These are phyloP conservation scores for Trichonephila inaurata DNA, from an alignment of 1,140 invertebrate species.

Conservation along the genomic window DNA sequence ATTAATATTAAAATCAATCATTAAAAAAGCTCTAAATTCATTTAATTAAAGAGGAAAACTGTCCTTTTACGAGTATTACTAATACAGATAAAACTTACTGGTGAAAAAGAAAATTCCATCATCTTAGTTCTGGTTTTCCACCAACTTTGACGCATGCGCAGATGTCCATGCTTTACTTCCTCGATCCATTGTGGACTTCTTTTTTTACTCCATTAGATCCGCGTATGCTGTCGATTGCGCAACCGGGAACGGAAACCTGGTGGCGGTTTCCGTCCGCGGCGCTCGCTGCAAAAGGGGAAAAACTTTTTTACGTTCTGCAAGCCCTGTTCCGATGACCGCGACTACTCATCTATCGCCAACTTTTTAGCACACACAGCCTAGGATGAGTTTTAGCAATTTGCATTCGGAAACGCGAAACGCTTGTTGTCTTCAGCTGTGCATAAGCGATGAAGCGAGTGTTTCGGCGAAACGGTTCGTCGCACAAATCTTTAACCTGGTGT, in stretches of 20 bases:
- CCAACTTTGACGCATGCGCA: not conserved
- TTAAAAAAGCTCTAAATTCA: too few relatives aligned
- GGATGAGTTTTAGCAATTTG: slow-evolving; percentile 48
- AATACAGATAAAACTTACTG: too few relatives aligned
- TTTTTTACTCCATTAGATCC: slow-evolving; percentile 26
- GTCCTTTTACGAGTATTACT: too few relatives aligned
- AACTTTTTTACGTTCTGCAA: slow-evolving; percentile 24
- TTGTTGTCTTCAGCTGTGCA: slow-evolving; percentile 37
- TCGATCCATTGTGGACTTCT: not conserved
- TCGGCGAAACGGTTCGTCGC: slow-evolving; percentile 48
- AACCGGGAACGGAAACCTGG: slow-evolving; percentile 65
- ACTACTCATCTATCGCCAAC: slow-evolving; percentile 23
- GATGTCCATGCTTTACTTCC: not conserved
- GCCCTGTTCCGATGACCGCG: slow-evolving; percentile 52
- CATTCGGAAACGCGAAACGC: slow-evolving; percentile 43
- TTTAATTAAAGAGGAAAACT: too few relatives aligned
- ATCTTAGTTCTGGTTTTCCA: slow-evolving; percentile 7
- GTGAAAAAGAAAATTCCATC: too few relatives aligned
- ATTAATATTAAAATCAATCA: too few relatives aligned
- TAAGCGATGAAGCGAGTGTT: slow-evolving; percentile 45
- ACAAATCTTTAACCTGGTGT: slow-evolving; percentile 58
- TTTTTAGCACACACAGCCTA: slow-evolving; percentile 5
- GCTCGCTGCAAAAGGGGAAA: not conserved
- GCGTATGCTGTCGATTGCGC: slow-evolving; percentile 8
- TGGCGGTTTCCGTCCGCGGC: slow-evolving; percentile 52